A percentile compares a stretch with the other conserved stretches of the same genome.
phyloP scores from a whole-genome alignment of 2,888 invertebrate genomes.

The Temnothorax unifasciatus region DNA sequence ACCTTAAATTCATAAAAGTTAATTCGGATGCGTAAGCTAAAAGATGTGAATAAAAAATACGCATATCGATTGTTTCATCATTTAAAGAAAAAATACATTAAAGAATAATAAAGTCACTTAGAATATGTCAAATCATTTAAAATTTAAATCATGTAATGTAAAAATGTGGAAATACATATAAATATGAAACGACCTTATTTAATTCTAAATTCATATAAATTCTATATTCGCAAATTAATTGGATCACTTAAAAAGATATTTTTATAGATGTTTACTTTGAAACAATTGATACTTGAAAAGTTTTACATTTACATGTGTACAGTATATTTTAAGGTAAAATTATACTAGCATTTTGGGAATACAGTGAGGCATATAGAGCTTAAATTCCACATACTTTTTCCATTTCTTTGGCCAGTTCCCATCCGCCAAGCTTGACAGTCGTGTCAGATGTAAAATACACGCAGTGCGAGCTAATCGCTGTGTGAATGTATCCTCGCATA shows the following conservation, averaged over 20 bases:
- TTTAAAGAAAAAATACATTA: neutral
- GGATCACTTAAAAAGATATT: neutral
- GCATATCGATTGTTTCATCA: neutral
- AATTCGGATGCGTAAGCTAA: neutral
- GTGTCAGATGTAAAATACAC: constrained; percentile 79
- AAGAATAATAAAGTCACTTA: constrained; percentile 3
- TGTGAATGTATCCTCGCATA: constrained; percentile 81
- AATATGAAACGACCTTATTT: neutral
- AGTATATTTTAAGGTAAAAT: constrained; percentile 15
- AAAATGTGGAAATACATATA: neutral
- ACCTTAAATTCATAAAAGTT: constrained; percentile 1
- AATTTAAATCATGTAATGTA: neutral
- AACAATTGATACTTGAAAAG: neutral
- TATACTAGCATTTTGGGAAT: neutral
- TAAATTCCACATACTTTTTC: constrained; percentile 69
- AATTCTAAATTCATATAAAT: neutral
- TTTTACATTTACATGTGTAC: neutral
- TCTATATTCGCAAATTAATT: neutral
- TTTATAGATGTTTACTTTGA: neutral
- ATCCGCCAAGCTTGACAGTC: constrained; percentile 81
- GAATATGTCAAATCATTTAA: neutral
- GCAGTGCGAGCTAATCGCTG: constrained; percentile 81
- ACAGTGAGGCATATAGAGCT: neutral
- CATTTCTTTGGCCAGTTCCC: constrained; percentile 79
- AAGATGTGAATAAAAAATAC: neutral